Conservation (phyloP, 2,797 vertebrate species). For the Gallinago nigripennis region DNA sequence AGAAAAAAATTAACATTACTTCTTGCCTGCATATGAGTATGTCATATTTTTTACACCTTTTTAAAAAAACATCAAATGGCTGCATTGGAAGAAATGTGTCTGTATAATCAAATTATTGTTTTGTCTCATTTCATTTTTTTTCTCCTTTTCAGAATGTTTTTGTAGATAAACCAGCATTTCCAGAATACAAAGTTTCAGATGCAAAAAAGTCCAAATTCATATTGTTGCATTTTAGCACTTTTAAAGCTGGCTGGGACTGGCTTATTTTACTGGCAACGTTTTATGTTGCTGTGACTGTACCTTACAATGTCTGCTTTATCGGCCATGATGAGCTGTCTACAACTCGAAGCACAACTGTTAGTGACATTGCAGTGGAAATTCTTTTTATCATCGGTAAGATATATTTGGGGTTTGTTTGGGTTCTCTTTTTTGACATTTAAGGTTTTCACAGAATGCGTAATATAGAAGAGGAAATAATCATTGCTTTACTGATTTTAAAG, state of each 20-base stretch:
- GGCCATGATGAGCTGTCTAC: slow-evolving; percentile 90
- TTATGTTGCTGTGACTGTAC: slow-evolving; percentile 97
- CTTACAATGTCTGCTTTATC: slow-evolving; percentile 98
- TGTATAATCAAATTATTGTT: background rate
- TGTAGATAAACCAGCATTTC: slow-evolving; percentile 92
- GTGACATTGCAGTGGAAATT: slow-evolving; percentile 96
- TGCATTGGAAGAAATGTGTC: background rate
- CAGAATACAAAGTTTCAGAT: slow-evolving; percentile 97
- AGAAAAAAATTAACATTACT: background rate
- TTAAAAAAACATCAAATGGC: fast-evolving
- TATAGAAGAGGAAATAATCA: background rate
- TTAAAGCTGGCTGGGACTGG: slow-evolving; percentile 99
- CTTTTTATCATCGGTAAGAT: slow-evolving; percentile 94
- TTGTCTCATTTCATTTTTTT: slow-evolving; percentile 5
- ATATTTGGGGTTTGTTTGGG: background rate
- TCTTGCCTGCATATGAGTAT: background rate
- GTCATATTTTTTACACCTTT: background rate
- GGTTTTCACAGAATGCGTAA: slow-evolving; percentile 8
- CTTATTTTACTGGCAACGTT: slow-evolving; percentile 95
- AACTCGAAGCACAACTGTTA: slow-evolving; percentile 95
- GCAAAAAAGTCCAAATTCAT: slow-evolving; percentile 98
- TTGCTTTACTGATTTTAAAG: background rate
- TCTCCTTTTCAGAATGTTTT: slow-evolving; percentile 90
- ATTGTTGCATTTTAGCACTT: slow-evolving; percentile 96
- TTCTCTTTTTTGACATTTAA: background rate